Base-by-base conservation (phyloP, 2,797 vertebrate genomes). In the Rhabdophis nuchalis region DNA sequence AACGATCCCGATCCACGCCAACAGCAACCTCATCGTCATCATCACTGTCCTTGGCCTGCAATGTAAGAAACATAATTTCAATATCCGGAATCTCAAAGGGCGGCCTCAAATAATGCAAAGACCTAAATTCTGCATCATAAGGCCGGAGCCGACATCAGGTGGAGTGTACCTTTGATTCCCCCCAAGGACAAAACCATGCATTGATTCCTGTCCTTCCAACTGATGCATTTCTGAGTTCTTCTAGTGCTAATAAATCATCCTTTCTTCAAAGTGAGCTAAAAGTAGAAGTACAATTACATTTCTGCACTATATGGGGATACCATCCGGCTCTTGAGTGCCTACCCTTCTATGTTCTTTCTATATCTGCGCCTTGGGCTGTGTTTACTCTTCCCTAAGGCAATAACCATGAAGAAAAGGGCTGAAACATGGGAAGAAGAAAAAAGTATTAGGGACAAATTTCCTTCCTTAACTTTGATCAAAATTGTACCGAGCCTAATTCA, bases 1-100 rank as follows among this genome's bases (percentile, higher is more conserved):
- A 99, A 95, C 98, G 97, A 86, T 98, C 99, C 94, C 98, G 98
- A 94, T 99, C 99, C 98, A 99, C 97, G 0, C 98, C 98, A 93
- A 99, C 98, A 0, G 98, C 97, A 56, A 99, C 98, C 93, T 99
- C 99, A 77, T 99, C 98, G 12, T 99, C 98, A 1, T 99, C 98
- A 0, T 99, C 98, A 0, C 97, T 98, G 97, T 99, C 98, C 97
- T 99, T 99, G 3, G 98, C 98, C 99, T 99, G 96, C 50, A 87
- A 87, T 1, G 53, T 7, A 46, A 85, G 41, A 23, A 14, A 85
- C 10, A 6, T 11, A 46, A 88, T 36, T 56, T 32, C 56, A 61
- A 57, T 7, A 52, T 12, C 10, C 16, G 50, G 7, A 61, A 58
- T 23, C 1, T 29, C 60, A 25, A 11, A 11, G 18, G 14, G 4